phyloP scores from a whole-genome alignment of 2,888 invertebrate genomes.

The Melanostoma mellinum region DNA sequence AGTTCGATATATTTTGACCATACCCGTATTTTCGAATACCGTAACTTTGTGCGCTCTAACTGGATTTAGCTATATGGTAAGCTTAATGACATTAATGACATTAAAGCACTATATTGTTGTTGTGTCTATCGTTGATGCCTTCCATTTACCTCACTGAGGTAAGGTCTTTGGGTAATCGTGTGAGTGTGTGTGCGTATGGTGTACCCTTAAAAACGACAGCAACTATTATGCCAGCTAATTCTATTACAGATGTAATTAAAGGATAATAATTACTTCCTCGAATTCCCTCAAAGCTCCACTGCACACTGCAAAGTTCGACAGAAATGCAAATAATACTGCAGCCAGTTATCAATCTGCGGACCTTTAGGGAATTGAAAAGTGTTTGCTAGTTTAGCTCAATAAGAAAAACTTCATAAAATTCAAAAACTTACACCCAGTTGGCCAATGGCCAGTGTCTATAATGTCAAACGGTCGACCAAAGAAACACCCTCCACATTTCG shows the following conservation, averaged over 20 bases:
- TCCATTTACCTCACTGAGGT: conserved; percentile 9
- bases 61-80: conserved; percentile 43
- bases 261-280: conserved; percentile 66
- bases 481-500: no score
- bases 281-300: conserved; percentile 37
- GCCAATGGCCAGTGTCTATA: no score
- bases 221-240: conserved; percentile 67
- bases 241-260: conserved; percentile 70
- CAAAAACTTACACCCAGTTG: no score
- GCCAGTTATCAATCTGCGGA: no score
- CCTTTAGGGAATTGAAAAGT: no score
- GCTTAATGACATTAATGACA: conserved; percentile 67
- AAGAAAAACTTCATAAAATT: no score
- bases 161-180: background rate
- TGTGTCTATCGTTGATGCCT: conserved; percentile 16
- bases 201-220: conserved; percentile 36
- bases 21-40: conserved; percentile 10
- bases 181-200: background rate
- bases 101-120: conserved; percentile 48
- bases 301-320: no score
- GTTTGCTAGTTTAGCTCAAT: no score
- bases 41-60: conserved; percentile 31
- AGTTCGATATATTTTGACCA: conserved; percentile 15
- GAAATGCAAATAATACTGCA: no score
- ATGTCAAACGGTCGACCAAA: no score